Percentiles rank a stretch among this genome's conserved stretches.
These are phyloP conservation scores for Seira musarum DNA, from an alignment of 2,888 invertebrate species.

Conservation along the genomic window DNA sequence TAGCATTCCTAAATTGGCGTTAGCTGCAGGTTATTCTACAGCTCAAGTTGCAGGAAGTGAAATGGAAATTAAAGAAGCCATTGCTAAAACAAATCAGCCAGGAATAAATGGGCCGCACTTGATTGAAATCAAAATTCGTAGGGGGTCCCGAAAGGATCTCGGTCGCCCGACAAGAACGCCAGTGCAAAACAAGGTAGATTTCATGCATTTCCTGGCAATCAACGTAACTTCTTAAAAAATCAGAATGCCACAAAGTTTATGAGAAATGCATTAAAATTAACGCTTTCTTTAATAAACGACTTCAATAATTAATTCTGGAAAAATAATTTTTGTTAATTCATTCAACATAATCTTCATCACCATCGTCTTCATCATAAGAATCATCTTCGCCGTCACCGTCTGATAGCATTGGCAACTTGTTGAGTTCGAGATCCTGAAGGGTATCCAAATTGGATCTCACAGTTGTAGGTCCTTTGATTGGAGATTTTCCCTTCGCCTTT, in stretches of 20 bases:
- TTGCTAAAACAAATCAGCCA: slow-evolving; percentile 61
- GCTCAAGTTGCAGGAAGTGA: slow-evolving; percentile 70
- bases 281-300: background rate
- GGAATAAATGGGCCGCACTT: slow-evolving; percentile 71
- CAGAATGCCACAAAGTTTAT: too few species aligned
- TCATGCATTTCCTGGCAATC: slow-evolving; percentile 72
- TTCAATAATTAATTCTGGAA: too few species aligned
- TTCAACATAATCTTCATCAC: slow-evolving; percentile 28
- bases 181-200: slow-evolving; percentile 73
- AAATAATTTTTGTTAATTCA: too few species aligned
- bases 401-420: slow-evolving; percentile 23
- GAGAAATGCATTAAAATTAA: too few species aligned
- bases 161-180: slow-evolving; percentile 73
- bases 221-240: slow-evolving; percentile 42
- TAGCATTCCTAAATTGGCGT: slow-evolving; percentile 63
- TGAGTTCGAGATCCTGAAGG: slow-evolving; percentile 40
- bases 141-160: slow-evolving; percentile 72
- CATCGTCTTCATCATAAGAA: slow-evolving; percentile 33
- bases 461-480: background rate
- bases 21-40: slow-evolving; percentile 63
- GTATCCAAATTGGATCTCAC: slow-evolving; percentile 20
- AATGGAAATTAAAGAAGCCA: slow-evolving; percentile 71
- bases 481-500: slow-evolving; percentile 14
- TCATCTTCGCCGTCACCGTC: slow-evolving; percentile 43
- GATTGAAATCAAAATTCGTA: slow-evolving; percentile 72